Evolutionary conservation across 2,113 vertebrate species (phyloP).

Genomic region (Telmatochromis sp.): DNA sequence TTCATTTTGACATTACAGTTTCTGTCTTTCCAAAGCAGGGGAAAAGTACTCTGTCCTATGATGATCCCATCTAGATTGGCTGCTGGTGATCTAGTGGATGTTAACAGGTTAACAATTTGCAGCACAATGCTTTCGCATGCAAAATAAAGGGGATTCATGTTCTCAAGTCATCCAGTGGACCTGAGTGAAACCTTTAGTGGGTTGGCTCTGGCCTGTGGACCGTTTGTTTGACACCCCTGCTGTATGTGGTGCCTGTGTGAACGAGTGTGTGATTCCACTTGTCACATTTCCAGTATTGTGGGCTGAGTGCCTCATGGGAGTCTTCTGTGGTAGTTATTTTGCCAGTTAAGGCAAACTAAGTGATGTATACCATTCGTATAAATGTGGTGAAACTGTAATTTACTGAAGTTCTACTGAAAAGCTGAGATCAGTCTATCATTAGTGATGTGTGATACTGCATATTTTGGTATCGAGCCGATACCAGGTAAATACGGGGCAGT

Average conservation of each 20-base stretch:
- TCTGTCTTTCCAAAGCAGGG: background rate
- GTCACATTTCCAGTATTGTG: background rate
- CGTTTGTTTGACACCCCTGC: background rate
- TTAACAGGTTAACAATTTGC: background rate
- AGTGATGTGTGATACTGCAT: background rate
- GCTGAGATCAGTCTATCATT: background rate
- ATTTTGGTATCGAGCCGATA: background rate
- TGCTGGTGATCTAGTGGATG: background rate
- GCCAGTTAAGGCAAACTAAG: background rate
- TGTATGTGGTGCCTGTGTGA: background rate
- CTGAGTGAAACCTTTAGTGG: background rate
- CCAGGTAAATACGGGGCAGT: background rate
- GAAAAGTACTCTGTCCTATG: background rate
- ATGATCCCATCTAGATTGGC: background rate
- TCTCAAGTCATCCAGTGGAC: background rate
- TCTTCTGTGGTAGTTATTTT: background rate
- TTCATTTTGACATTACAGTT: background rate
- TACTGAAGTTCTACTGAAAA: background rate
- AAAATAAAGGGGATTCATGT: background rate
- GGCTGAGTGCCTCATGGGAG: background rate
- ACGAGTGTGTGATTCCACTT: background rate
- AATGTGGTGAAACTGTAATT: background rate
- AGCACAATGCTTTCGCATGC: background rate
- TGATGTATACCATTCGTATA: background rate
- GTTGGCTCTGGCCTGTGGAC: background rate